Evolutionary conservation across 1,140 invertebrate species (phyloP).

Genomic region (Conus betulinus): DNA sequence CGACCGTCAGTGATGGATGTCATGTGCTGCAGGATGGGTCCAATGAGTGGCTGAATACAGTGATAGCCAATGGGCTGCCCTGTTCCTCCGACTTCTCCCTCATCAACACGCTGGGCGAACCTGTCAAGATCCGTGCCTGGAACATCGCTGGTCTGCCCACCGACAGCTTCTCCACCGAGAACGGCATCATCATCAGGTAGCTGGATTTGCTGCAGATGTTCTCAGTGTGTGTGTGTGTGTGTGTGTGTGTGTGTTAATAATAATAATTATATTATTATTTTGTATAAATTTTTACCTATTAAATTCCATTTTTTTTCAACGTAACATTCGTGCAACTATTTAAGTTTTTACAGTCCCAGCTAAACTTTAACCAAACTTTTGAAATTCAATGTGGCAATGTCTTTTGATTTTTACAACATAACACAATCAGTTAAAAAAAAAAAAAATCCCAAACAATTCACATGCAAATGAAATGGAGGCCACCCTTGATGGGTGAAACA

Average conservation of each 20-base stretch:
- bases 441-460: too few species aligned
- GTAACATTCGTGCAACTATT: background rate
- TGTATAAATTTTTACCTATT: background rate
- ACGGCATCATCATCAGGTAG: constrained; percentile 73
- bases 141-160: constrained; percentile 76
- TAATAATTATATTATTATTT: background rate
- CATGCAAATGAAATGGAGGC: too few species aligned
- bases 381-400: too few species aligned
- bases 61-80: constrained; percentile 69
- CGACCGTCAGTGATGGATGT: too few species aligned
- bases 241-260: too few species aligned
- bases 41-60: constrained; percentile 67
- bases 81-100: constrained; percentile 74
- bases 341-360: too few species aligned
- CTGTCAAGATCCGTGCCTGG: constrained; percentile 75
- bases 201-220: background rate
- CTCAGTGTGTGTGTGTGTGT: background rate
- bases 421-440: too few species aligned
- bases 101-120: constrained; percentile 73
- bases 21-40: constrained; percentile 68
- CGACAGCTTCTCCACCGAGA: constrained; percentile 76
- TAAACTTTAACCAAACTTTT: too few species aligned
- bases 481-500: too few species aligned
- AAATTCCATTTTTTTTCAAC: background rate
- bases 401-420: too few species aligned